Evolutionary conservation across 1,140 invertebrate genomes (phyloP), one percentile per base, ranked within the genome.

Genomic region (Stenopsyche tienmushanensis): DNA sequence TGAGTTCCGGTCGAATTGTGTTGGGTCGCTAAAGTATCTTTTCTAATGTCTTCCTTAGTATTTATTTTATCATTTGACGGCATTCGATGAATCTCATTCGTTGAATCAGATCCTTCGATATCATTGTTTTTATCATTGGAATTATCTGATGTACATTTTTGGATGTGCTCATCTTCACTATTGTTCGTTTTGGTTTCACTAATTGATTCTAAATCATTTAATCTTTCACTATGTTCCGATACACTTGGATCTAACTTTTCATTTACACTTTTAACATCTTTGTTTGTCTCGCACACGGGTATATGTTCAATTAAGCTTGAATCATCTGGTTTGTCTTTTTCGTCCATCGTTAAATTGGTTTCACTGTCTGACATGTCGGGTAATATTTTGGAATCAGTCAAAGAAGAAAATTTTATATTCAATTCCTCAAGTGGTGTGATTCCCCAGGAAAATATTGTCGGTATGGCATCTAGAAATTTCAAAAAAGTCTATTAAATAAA

Each of bases 361-460:
- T 49, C 73, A 24, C n/a, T 25, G 39, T 50, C 18, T 20, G 41
- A 8, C 21, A n/a, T 8, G 18, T 50, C 29, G 1, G 39, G 8
- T 26, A 21, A 7, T 17, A 23, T 24, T 29, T 29, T 3, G 17
- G 58, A 18, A 10, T 10, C 24, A 13, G 26, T 13, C 18, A 42
- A 24, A 1, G 47, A 45, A 7, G 47, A 39, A 10, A 58, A 65
- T 26, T 58, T 64, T 26, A 62, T 67, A 20, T 52, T 25, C 23
- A 65, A 55, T 24, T 66, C 64, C 29, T 58, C 53, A 15, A 65
- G 21, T 9, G 66, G 49, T 21, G 59, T 66, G 62, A 74, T 75
- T 1, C 77, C 77, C 78, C 78, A 79, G 0, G 77, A 72, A 54
- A 79, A 79, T 0, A 79, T 77, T 2, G 77, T 78, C 23, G 78